Evolutionary conservation across 35 echinoderm and acorn worm species (phyloP).

Genomic region (Acanthaster planci): DNA sequence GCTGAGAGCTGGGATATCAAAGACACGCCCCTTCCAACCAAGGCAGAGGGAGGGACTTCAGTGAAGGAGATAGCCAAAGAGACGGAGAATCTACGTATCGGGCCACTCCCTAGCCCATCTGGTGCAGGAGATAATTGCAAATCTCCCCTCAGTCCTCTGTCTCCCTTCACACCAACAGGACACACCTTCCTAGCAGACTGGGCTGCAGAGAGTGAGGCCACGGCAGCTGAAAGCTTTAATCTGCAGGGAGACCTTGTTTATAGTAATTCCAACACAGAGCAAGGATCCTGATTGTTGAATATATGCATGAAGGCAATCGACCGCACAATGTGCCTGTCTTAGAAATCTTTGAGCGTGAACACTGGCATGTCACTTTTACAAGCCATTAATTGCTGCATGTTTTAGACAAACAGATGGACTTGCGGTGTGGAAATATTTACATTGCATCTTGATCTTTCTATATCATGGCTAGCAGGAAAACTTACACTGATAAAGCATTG

Average conservation of each 20-base stretch:
- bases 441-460: too few relatives aligned
- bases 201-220: slow-evolving; percentile 22
- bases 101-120: slow-evolving; percentile 30
- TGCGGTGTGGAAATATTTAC: too few relatives aligned
- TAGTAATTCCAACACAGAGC: background rate
- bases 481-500: too few relatives aligned
- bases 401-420: too few relatives aligned
- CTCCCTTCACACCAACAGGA: slow-evolving; percentile 17
- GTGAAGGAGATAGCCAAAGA: background rate
- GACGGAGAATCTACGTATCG: slow-evolving; percentile 10
- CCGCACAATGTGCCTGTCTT: too few relatives aligned
- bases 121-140: slow-evolving; percentile 28
- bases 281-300: slow-evolving; percentile 10
- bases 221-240: background rate
- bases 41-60: background rate
- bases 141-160: background rate
- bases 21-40: slow-evolving; percentile 5
- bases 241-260: background rate
- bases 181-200: slow-evolving; percentile 27
- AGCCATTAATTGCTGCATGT: too few relatives aligned
- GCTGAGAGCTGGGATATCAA: background rate
- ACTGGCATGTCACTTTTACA: too few relatives aligned
- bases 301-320: background rate
- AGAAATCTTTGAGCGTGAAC: too few relatives aligned
- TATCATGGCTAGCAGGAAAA: too few relatives aligned